These are phyloP conservation scores for Nettapus auritus DNA, from an alignment of 2,113 vertebrate species.

Conservation along the genomic window DNA sequence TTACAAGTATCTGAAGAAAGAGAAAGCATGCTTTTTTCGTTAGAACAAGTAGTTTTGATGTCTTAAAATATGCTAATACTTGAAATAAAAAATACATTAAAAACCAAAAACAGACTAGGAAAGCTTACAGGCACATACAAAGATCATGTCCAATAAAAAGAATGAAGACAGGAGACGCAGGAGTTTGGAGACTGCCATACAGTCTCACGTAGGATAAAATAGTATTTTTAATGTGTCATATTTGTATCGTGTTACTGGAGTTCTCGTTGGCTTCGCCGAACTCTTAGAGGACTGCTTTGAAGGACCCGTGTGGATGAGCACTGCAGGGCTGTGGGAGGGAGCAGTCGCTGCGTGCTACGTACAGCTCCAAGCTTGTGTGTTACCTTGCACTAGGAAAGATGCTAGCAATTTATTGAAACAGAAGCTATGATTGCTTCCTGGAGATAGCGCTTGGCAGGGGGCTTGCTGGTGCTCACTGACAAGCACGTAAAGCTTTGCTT, in stretches of 20 bases:
- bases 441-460: neutral
- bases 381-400: neutral
- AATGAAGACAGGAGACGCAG: neutral
- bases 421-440: neutral
- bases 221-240: neutral
- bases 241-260: neutral
- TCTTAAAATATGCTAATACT: neutral
- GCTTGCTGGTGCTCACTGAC: neutral
- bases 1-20: neutral
- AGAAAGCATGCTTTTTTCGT: neutral
- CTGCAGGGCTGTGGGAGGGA: no score
- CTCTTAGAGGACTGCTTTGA: neutral
- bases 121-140: neutral
- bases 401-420: neutral
- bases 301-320: neutral
- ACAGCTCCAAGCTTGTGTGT: rapidly evolving
- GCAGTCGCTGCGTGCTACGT: rapidly evolving
- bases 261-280: neutral
- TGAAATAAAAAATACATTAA: neutral
- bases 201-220: neutral
- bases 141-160: neutral
- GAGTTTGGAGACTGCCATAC: neutral
- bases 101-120: neutral
- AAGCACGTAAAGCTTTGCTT: neutral
- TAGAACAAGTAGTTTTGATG: neutral